Conservation (phyloP, 1,140 invertebrate species). For the Cotesia glomerata region DNA sequence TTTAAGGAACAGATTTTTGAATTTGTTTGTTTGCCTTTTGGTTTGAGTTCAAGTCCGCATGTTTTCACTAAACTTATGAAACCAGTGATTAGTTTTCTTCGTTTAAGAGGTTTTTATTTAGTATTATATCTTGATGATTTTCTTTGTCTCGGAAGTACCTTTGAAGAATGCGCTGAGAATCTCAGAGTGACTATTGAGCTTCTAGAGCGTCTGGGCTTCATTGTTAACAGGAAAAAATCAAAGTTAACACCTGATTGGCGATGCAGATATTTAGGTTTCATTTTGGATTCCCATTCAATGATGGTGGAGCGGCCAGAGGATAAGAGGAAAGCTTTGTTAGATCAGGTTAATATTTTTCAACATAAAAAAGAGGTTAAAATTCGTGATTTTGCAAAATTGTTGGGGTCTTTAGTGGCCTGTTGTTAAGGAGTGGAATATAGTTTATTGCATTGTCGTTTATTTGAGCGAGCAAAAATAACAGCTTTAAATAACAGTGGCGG, state of each 20-base stretch:
- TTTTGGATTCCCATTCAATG: background rate
- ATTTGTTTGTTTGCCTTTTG: no score
- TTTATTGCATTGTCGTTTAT: background rate
- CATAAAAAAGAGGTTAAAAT: background rate
- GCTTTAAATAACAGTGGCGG: background rate
- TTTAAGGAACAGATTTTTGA: no score
- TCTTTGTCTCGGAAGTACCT: conserved; percentile 1
- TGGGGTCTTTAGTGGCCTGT: background rate
- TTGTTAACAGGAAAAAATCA: conserved; percentile 8
- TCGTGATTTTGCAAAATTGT: conserved; percentile 5
- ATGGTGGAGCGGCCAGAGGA: background rate
- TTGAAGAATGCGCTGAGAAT: conserved; percentile 11
- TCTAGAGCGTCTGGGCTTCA: conserved; percentile 10
- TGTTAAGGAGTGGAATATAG: conserved; percentile 6
- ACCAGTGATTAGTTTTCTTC: conserved; percentile 20
- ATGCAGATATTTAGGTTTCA: conserved; percentile 7
- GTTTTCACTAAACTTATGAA: conserved; percentile 40
- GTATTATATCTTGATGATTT: conserved; percentile 19
- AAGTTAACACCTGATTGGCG: background rate
- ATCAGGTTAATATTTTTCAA: background rate
- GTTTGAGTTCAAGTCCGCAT: conserved; percentile 25
- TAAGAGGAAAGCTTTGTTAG: background rate
- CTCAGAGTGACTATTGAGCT: background rate
- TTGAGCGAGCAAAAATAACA: background rate
- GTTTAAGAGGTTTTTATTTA: background rate